Base-by-base conservation (phyloP, 2,113 vertebrate species). In the Acanthochromis polyacanthus region DNA sequence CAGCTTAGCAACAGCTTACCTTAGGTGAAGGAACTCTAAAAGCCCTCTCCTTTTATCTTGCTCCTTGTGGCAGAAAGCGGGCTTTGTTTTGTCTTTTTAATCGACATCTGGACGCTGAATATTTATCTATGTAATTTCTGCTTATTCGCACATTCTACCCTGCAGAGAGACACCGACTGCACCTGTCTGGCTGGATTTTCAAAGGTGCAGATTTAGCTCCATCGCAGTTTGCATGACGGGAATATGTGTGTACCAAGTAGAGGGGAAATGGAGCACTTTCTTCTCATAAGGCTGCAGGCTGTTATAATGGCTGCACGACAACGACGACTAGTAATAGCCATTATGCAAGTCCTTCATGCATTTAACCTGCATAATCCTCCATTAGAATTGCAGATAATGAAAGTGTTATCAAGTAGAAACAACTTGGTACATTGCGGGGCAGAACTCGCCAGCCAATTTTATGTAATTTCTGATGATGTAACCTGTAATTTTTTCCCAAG, bases 1-100 rank as follows among this genome's bases (percentile, higher is more conserved):
- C 93, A 94, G 92, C 93, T 86, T 78, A 84, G 84, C 80, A 71
- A 59, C 51, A 52, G 81, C 84, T 87, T 74, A 81, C 88, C 82
- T 87, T 67, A 52, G 84, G 58, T 85, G 73, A 56, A 73, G 82
- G 45, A 83, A 79, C 80, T 82, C 77, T 81, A 62, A 61, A 56
- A 88, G 64, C 75, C 56, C 65, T 45, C 73, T 71, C 57, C 73
- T 88, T 87, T 88, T 78, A 85, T 90, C 86, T 84, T 28, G 25
- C 76, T 71, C 73, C 76, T 85, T 60, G 48, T 81, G 64, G 81
- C 75, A 81, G 67, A 76, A 78, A 85, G 46, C 50, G 60, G 43
- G 30, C 72, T 72, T 86, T 84, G 83, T 85, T 87, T 88, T 68
- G 63, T 83, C 53, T 75, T 84, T 78, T 82, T 78, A 60, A 86